Conservation (phyloP, 2,888 invertebrate species). For the Pterobdella sp. region DNA sequence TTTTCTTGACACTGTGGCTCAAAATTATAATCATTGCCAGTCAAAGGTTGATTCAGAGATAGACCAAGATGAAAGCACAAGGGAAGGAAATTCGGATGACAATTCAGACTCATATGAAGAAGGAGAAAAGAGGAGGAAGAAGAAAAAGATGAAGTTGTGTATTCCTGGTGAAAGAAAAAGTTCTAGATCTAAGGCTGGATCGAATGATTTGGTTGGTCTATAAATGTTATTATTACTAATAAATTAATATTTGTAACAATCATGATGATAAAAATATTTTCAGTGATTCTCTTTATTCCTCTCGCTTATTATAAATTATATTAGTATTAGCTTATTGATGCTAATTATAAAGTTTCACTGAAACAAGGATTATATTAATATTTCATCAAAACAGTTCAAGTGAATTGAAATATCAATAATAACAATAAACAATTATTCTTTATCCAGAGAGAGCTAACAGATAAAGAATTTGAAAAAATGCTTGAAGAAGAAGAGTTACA, state of each 20-base stretch:
- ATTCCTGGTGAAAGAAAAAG: slow-evolving; percentile 40
- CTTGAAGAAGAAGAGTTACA: slow-evolving; percentile 34
- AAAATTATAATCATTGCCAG: background rate
- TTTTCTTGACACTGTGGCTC: too few relatives aligned
- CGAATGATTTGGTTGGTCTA: slow-evolving; percentile 7
- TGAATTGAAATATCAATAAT: background rate
- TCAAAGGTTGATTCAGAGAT: slow-evolving; percentile 5
- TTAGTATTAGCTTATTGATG: too few relatives aligned
- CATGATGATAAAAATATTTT: slow-evolving; percentile 3
- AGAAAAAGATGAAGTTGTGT: slow-evolving; percentile 25
- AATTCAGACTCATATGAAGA: slow-evolving; percentile 27
- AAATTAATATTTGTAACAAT: background rate
- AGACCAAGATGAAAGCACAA: background rate
- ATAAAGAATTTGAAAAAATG: slow-evolving; percentile 39
- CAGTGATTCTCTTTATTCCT: background rate
- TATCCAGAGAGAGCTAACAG: slow-evolving; percentile 34
- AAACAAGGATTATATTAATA: background rate
- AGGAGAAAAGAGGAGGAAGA: slow-evolving; percentile 34
- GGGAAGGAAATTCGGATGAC: slow-evolving; percentile 17
- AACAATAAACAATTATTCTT: slow-evolving; percentile 10
- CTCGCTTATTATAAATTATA: background rate
- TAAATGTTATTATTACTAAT: background rate
- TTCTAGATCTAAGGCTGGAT: slow-evolving; percentile 29
- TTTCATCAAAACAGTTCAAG: too few relatives aligned
- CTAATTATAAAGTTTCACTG: too few relatives aligned